Evolutionary conservation across 2,888 invertebrate genomes (phyloP).

Genomic region (Lasioglossum morio): DNA sequence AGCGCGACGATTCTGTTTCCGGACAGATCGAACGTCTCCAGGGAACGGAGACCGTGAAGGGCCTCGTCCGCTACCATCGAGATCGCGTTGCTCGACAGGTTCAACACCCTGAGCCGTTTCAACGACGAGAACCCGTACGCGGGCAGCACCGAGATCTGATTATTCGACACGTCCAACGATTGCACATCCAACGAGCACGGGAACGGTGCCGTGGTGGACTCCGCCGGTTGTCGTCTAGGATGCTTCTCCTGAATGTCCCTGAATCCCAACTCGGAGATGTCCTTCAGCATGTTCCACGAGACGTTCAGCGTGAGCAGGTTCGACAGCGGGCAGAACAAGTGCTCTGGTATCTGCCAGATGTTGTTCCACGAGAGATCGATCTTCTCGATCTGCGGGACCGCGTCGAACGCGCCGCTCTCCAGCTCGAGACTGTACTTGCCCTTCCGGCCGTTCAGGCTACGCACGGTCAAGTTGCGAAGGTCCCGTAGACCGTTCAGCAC

Average conservation of each 20-base stretch:
- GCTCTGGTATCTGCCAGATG: slow-evolving; percentile 95
- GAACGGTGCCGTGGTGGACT: slow-evolving; percentile 75
- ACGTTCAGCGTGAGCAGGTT: slow-evolving; percentile 93
- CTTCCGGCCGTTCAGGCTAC: slow-evolving; percentile 89
- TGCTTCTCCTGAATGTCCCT: slow-evolving; percentile 87
- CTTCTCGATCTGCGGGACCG: slow-evolving; percentile 92
- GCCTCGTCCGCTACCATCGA: slow-evolving; percentile 95
- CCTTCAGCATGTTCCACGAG: slow-evolving; percentile 94
- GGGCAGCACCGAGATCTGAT: slow-evolving; percentile 93
- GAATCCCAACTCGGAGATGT: slow-evolving; percentile 94
- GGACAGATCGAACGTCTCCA: slow-evolving; percentile 95
- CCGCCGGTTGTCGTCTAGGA: slow-evolving; percentile 87
- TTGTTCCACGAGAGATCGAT: slow-evolving; percentile 95
- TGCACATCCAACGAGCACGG: slow-evolving; percentile 92
- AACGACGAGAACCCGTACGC: slow-evolving; percentile 93
- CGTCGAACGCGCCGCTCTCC: slow-evolving; percentile 91
- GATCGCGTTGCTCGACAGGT: slow-evolving; percentile 95
- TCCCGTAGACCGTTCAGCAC: slow-evolving; percentile 92
- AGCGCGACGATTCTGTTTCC: slow-evolving; percentile 95
- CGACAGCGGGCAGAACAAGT: slow-evolving; percentile 92
- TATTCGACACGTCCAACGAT: slow-evolving; percentile 92
- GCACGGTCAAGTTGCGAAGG: slow-evolving; percentile 93
- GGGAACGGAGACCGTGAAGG: slow-evolving; percentile 91
- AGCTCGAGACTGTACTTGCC: slow-evolving; percentile 91
- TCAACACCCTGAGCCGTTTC: slow-evolving; percentile 91